Evolutionary conservation across 1,140 invertebrate species (phyloP).

Genomic region (Tribolium madens): DNA sequence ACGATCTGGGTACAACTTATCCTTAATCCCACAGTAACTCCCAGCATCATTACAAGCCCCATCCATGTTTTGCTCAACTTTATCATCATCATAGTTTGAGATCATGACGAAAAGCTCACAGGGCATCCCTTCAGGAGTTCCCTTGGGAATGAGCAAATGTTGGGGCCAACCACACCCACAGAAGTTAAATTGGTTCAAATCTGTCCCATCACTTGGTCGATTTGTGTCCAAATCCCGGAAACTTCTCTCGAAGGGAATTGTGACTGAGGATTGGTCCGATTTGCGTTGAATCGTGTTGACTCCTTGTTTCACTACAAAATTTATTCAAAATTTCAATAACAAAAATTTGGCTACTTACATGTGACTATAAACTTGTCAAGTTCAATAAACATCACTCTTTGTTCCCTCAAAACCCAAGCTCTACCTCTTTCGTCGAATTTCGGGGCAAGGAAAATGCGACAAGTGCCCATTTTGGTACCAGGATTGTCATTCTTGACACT

Average conservation of each 20-base stretch:
- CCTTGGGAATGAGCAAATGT: constrained; percentile 69
- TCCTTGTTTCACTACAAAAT: constrained; percentile 69
- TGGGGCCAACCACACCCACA: constrained; percentile 72
- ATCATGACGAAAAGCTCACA: constrained; percentile 69
- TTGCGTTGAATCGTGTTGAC: constrained; percentile 69
- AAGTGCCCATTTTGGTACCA: constrained; percentile 65
- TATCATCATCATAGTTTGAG: constrained; percentile 65
- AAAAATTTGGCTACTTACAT: constrained; percentile 64
- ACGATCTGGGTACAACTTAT: constrained; percentile 78
- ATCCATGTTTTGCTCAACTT: constrained; percentile 51
- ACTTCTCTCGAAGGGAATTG: constrained; percentile 74
- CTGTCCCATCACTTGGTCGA: constrained; percentile 61
- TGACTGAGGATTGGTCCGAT: constrained; percentile 73
- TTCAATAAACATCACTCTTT: constrained; percentile 70
- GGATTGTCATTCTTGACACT: constrained; percentile 70
- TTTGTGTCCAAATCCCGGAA: constrained; percentile 71
- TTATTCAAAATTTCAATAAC: constrained; percentile 24
- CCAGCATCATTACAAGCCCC: constrained; percentile 75
- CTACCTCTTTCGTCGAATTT: constrained; percentile 69
- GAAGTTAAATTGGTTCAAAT: constrained; percentile 66
- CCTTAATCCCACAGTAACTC: constrained; percentile 79
- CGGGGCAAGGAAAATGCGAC: constrained; percentile 72
- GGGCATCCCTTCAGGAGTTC: constrained; percentile 63
- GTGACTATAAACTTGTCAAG: constrained; percentile 70
- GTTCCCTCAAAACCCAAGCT: constrained; percentile 67